Evolutionary conservation across 2,888 invertebrate species (phyloP), one percentile per base, ranked within the genome.

Genomic region (Ametastegia equiseti): DNA sequence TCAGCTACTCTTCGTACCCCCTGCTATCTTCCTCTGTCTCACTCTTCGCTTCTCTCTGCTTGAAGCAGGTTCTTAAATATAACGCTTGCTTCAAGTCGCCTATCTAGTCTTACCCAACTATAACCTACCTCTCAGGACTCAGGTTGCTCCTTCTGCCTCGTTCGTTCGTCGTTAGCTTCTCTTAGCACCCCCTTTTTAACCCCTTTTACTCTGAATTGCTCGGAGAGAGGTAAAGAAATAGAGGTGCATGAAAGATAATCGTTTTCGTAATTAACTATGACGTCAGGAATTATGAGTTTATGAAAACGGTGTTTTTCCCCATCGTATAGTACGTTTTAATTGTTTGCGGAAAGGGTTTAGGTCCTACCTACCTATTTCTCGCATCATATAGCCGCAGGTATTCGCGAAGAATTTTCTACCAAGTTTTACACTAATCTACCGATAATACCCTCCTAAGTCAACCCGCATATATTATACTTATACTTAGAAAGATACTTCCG

Each of bases 11-110:
- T n/a, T n/a, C n/a, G n/a, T n/a, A n/a, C n/a, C n/a, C n/a, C n/a
- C n/a, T n/a, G n/a, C n/a, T n/a, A n/a, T n/a, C 54, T 54, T 33
- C 45, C 45, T 42, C 36, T 67, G 1, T 39, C 39, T 67, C 86
- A 87, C 69, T 87, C 87, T 23, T 86, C 87, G 63, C 83, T 87
- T 54, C 81, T 86, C 27, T 42, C 30, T 13, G 13, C 42, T 63
- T 42, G 42, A n/a, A n/a, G n/a, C n/a, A n/a, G 60, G 78, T 50
- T 78, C 78, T 78, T 63, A 71, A 86, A 85, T n/a, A n/a, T 80
- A 85, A 86, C 69, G 84, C 83, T 67, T 84, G 84, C 83, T 67
- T 84, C 86, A 39, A 87, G 86, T 50, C 36, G 30, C 33, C 73
- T 27, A 5, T 7, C 19, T 50, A 33, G n/a, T 15, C 7, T 13